These are phyloP conservation scores for Pao palembangensis DNA, from an alignment of 2,113 vertebrate species.

Conservation along the genomic window DNA sequence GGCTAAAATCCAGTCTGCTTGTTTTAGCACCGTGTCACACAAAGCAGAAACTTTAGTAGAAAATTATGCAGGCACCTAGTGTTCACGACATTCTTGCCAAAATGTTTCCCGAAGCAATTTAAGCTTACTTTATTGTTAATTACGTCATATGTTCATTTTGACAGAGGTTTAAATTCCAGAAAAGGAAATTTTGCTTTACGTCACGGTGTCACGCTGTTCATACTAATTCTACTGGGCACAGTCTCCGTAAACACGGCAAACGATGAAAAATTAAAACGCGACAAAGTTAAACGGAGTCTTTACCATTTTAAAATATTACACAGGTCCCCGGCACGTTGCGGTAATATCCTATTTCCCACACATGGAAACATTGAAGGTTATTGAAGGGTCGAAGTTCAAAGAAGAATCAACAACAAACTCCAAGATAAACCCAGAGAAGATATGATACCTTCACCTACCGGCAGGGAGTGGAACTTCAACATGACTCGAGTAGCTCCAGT, in stretches of 20 bases:
- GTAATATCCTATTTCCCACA: constrained; percentile 15
- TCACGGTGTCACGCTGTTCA: neutral
- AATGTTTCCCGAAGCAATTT: too few species aligned
- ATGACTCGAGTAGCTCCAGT: neutral
- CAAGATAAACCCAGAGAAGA: neutral
- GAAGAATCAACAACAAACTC: neutral
- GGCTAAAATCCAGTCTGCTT: too few species aligned
- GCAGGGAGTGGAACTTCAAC: constrained; percentile 39
- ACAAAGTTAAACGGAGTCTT: neutral
- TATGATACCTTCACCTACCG: constrained; percentile 41
- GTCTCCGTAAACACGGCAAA: neutral
- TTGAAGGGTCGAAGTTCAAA: constrained; percentile 52
- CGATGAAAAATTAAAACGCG: neutral
- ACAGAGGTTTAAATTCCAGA: too few species aligned
- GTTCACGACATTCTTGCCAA: too few species aligned
- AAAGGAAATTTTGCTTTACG: too few species aligned
- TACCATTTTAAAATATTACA: constrained; percentile 48
- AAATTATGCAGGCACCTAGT: too few species aligned
- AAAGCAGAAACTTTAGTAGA: too few species aligned
- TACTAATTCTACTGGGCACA: neutral
- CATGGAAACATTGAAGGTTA: constrained; percentile 66
- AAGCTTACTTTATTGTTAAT: too few species aligned
- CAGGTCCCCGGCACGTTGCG: neutral
- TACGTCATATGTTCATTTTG: too few species aligned
- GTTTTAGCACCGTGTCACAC: too few species aligned